Percentiles rank a stretch among this genome's conserved stretches.
phyloP scores from a whole-genome alignment of 2,888 invertebrate genomes.

The Lepidocyrtoides sp. region DNA sequence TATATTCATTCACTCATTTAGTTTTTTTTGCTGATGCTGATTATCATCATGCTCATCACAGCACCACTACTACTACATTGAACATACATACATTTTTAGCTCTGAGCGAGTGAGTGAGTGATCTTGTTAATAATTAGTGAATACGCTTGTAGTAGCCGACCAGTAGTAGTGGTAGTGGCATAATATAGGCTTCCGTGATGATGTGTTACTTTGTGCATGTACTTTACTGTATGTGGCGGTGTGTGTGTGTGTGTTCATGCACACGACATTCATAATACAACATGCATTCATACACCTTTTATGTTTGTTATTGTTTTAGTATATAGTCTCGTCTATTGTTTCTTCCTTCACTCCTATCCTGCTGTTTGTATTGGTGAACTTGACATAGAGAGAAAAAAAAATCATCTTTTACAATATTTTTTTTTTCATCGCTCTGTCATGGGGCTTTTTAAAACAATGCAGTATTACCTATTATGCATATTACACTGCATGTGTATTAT shows the following conservation, averaged over 20 bases:
- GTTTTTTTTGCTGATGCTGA: slow-evolving; percentile 21
- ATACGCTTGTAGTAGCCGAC: not conserved
- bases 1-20: slow-evolving; percentile 35
- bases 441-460: slow-evolving; percentile 67
- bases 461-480: slow-evolving; percentile 27
- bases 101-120: slow-evolving; percentile 59
- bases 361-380: slow-evolving; percentile 36
- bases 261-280: not conserved
- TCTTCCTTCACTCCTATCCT: not conserved
- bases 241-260: not conserved
- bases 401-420: not conserved
- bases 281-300: slow-evolving; percentile 8
- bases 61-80: slow-evolving; percentile 1
- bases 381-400: slow-evolving; percentile 18
- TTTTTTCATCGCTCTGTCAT: not conserved
- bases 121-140: slow-evolving; percentile 13
- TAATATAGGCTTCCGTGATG: slow-evolving; percentile 1
- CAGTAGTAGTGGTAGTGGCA: not conserved
- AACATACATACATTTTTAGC: slow-evolving; percentile 19
- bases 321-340: not conserved
- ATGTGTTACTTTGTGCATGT: not conserved
- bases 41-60: slow-evolving; percentile 40
- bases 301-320: slow-evolving; percentile 25
- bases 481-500: slow-evolving; percentile 45
- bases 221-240: not conserved